phyloP scores from a whole-genome alignment of 2,797 vertebrate genomes.

The Gymnocypris eckloni region DNA sequence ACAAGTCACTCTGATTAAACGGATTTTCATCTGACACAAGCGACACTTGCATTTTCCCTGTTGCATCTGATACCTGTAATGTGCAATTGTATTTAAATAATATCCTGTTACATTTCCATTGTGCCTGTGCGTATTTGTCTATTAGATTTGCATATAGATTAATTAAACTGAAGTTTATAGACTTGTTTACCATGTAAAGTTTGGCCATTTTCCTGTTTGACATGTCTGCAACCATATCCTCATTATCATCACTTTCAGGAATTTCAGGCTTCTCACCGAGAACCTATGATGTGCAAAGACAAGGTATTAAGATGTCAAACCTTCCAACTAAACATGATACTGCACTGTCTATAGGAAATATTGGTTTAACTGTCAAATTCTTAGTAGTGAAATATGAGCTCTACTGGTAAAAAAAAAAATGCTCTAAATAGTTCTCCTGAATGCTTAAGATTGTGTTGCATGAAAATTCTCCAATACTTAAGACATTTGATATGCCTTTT shows the following conservation, averaged over 20 bases:
- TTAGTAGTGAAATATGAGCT: background rate
- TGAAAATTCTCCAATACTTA: background rate
- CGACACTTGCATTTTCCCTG: conserved; percentile 85
- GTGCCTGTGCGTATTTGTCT: background rate
- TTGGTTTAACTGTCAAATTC: background rate
- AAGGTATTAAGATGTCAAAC: background rate
- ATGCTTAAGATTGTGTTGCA: background rate
- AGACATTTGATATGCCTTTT: no score
- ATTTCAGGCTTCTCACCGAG: conserved; percentile 84
- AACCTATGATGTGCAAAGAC: conserved; percentile 73
- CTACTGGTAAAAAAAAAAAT: background rate
- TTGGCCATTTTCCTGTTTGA: conserved; percentile 89
- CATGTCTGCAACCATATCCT: conserved; percentile 83
- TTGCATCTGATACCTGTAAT: conserved; percentile 87
- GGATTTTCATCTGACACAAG: conserved; percentile 87
- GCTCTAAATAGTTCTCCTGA: background rate
- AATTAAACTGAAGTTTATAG: background rate
- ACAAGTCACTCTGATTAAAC: conserved; percentile 82
- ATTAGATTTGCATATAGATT: background rate
- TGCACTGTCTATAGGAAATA: background rate
- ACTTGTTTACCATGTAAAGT: conserved; percentile 86
- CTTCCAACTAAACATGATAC: conserved; percentile 6
- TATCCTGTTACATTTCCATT: background rate
- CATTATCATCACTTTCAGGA: conserved; percentile 74
- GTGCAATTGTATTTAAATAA: background rate